These are phyloP conservation scores for Drosophila borealis DNA, from an alignment of 2,888 invertebrate genomes.

Conservation along the genomic window DNA sequence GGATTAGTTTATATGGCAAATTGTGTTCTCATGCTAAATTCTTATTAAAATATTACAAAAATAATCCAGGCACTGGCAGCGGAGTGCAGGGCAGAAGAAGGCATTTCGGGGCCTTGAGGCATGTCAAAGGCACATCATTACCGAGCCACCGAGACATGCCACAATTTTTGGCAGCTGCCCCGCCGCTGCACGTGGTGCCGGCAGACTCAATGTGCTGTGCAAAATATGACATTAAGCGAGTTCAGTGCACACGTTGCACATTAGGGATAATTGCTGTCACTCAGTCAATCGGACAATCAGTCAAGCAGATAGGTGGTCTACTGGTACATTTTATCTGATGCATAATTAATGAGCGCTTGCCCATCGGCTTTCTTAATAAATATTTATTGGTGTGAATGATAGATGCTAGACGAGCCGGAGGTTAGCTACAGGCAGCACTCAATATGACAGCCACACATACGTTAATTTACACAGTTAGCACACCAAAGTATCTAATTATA, in stretches of 20 bases:
- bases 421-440: slow-evolving; percentile 24
- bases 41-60: slow-evolving; percentile 38
- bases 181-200: slow-evolving; percentile 22
- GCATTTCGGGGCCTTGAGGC: background rate
- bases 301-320: slow-evolving; percentile 7
- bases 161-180: slow-evolving; percentile 36
- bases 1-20: slow-evolving; percentile 60
- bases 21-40: slow-evolving; percentile 30
- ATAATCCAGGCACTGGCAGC: slow-evolving; percentile 12
- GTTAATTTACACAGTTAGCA: slow-evolving; percentile 56
- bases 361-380: slow-evolving; percentile 27
- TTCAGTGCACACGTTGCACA: slow-evolving; percentile 61
- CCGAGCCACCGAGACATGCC: slow-evolving; percentile 11
- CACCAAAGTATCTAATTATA: slow-evolving; percentile 19
- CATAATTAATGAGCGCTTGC: slow-evolving; percentile 55
- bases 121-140: slow-evolving; percentile 31
- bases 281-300: slow-evolving; percentile 18
- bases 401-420: slow-evolving; percentile 37
- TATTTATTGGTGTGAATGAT: slow-evolving; percentile 43
- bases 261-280: slow-evolving; percentile 53
- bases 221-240: slow-evolving; percentile 44
- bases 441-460: slow-evolving; percentile 34
- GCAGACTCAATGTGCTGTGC: slow-evolving; percentile 46
- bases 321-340: slow-evolving; percentile 42
- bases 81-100: background rate